Base-by-base conservation (phyloP, 2,888 invertebrate species). In the Lasioglossum vierecki region DNA sequence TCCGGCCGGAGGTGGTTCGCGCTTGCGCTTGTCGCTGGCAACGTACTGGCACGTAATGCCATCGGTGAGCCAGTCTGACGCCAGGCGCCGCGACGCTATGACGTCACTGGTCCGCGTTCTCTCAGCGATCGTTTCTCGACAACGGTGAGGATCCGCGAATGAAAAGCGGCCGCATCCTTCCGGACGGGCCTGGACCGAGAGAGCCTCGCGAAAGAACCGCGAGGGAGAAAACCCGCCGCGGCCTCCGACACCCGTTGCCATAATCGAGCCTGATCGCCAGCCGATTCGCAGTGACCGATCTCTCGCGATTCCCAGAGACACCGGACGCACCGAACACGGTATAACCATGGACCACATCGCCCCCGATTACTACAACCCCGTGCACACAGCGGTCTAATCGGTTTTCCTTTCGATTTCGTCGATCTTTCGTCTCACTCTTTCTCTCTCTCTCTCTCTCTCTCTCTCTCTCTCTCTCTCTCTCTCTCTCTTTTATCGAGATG, bases 41-140 rank as follows among this genome's bases (percentile, higher is more conserved):
- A 83, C 84, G 85, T 88, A 85, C 86, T 74, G 81, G 82, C 83
- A 82, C 84, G 83, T 89, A 87, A 89, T 81, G 81, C 80, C 85
- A 77, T 82, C 89, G 84, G 78, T 86, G 90, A 93, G 92, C 91
- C 94, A 95, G 95, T 95, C 93, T 93, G 94, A 94, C 94, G 94
- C 94, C 94, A 93, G 93, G 93, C 93, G 93, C 94, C 94, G 94
- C 93, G 91, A 93, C 93, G 93, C 91, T 92, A 94, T 94, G 94
- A 94, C 93, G 94, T 94, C 93, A 94, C 89, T 89, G 91, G 87
- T 89, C 89, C 92, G 92, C 89, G 91, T 89, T 89, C 83, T 82
- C 63, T 80, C 83, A 81, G 84, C 85, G 88, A 88, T 86, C 87
- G 82, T 85, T 84, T 79, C 81, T 82, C 84, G 84, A 73, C 82